Evolutionary conservation across 92 coral and sea anemone species (phyloP), one percentile per base, ranked within the genome.

Genomic region (Heteractis magnifica): DNA sequence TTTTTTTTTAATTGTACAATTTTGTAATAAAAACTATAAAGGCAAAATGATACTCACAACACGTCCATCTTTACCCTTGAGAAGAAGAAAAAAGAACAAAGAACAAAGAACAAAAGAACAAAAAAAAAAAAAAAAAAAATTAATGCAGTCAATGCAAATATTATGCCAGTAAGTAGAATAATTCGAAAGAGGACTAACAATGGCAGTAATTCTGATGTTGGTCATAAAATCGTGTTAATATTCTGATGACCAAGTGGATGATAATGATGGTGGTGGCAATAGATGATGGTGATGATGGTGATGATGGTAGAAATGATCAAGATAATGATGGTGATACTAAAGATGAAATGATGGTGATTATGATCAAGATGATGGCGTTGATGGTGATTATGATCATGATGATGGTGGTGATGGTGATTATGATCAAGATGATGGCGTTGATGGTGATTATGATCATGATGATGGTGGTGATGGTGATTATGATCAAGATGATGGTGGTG

Each of bases 41-140:
- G 48, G 4, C 16, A 85, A 71, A 3, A 23, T 9, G 4, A 34
- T 62, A 51, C 82, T 74, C 75, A 90, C 93, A 85, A 10, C 12
- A 19, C 59, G 71, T 74, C 95, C 95, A 12, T 82, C 83, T 16
- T 71, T 86, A 48, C 95, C 95, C 95, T 92, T 51, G 7, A 70
- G 71, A 56, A 58, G 77, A 65, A 65, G 34, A 70, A 23, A 49
- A 64, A 80, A 53, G 56, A 26, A 11, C 75, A 68, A 68, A 6
- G 8, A 2, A 5, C 41, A 13, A 8, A 52, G 5, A 52, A 52
- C 5, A 49, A 64, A 80, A 53, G 56, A 26, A 11, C 75, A 68
- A 68, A 6, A 8, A 6, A 53, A 1, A 11, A 53, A 0, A 6
- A 53, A 53, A 53, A 53, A 53, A 53, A 8, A 53, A 53, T 12